Evolutionary conservation across 2,113 vertebrate species (phyloP), one percentile per base, ranked within the genome.

Genomic region (Brachionichthys hirsutus): DNA sequence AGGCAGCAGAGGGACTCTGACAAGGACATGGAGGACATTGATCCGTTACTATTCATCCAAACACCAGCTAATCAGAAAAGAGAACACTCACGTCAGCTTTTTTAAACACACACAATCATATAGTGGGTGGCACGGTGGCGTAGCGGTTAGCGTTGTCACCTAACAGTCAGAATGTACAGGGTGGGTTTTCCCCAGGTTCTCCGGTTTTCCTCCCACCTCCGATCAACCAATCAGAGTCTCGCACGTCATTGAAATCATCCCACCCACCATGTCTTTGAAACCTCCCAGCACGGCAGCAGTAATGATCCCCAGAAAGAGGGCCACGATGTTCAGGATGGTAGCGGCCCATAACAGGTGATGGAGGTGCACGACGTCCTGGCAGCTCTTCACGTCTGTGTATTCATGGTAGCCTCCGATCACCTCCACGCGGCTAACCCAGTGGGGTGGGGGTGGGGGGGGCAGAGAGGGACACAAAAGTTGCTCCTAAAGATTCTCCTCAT

Each of bases 261-360:
- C 54, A 69, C 92, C 76, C 86, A 98, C 97, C 96, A 98, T 94
- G 69, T 99, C 97, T 85, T 98, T 99, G 85, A 99, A 99, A 70
- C 95, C 94, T 64, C 95, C 96, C 12, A 99, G 93, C 78, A 98
- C 91, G 0, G 96, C 96, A 0, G 96, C 96, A n/a, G 97, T 98
- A 62, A 98, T 95, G 91, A 99, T 98, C 47, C 97, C 97, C 19
- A 99, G 90, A 77, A 99, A 98, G 0, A 99, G 90, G 7, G 95
- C 97, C 1, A 98, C 90, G 3, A 97, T 94, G 85, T 99, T 99
- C 77, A 99, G 92, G 81, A 98, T 94, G 10, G 96, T 99, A 2
- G 95, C 95, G 0, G 95, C 96, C 97, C 97, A 99, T 45, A 99
- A 87, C 85, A 99, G 84, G 74, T 98, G 96, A 85, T 98, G 96